These are phyloP conservation scores for Drosophila funebris DNA, from an alignment of 1,140 invertebrate genomes.

Conservation along the genomic window DNA sequence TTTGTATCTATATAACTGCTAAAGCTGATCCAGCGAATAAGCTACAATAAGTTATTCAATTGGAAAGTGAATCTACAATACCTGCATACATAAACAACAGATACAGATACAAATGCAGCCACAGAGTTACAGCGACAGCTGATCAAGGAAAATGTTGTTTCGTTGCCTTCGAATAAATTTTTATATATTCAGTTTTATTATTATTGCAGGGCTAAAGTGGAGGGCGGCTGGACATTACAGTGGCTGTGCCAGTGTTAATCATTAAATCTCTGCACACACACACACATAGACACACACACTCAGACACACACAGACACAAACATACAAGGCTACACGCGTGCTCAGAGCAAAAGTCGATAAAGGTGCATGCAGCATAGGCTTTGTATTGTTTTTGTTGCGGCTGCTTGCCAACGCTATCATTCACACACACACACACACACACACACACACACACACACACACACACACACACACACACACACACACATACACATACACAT, in stretches of 20 bases:
- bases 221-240: slow-evolving; percentile 32
- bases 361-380: slow-evolving; percentile 52
- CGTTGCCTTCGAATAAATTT: background rate
- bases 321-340: background rate
- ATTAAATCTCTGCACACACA: slow-evolving; percentile 70
- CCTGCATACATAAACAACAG: no score
- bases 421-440: slow-evolving; percentile 16
- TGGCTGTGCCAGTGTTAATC: slow-evolving; percentile 59
- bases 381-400: slow-evolving; percentile 46
- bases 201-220: slow-evolving; percentile 53
- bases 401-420: slow-evolving; percentile 44
- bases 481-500: no score
- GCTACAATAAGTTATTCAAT: no score
- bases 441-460: slow-evolving; percentile 14
- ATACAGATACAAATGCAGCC: no score
- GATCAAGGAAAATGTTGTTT: background rate
- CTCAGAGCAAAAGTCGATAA: slow-evolving; percentile 59
- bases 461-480: no score
- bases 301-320: background rate
- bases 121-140: no score
- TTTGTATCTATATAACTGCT: no score
- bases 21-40: background rate
- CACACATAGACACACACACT: slow-evolving; percentile 21
- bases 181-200: slow-evolving; percentile 12
- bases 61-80: no score